A percentile compares a stretch with the other conserved stretches of the same genome.
Conservation (phyloP, 2,797 vertebrate genomes). For the Catharus ustulatus region DNA sequence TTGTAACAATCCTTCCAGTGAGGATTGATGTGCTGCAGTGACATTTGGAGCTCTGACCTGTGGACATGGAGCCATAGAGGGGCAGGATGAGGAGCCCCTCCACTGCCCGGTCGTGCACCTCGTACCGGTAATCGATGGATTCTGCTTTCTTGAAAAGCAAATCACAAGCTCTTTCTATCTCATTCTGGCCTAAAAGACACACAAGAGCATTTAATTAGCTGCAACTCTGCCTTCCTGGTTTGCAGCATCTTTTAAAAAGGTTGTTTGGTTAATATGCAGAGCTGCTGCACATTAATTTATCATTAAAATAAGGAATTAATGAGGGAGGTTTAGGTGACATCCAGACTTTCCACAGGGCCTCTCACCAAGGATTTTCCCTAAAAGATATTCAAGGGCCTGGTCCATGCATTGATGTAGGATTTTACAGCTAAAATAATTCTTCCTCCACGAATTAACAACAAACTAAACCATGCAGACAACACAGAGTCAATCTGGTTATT, state of each 20-base stretch:
- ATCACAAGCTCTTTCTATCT: conserved; percentile 94
- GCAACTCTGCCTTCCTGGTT: neutral
- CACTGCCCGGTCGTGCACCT: conserved; percentile 86
- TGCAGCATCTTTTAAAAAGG: neutral
- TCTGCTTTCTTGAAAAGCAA: conserved; percentile 91
- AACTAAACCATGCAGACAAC: fast-evolving
- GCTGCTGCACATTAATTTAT: neutral
- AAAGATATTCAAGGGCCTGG: neutral
- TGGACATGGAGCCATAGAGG: conserved; percentile 95
- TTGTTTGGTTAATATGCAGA: neutral
- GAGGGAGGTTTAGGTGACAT: neutral
- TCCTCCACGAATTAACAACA: neutral
- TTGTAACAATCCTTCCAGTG: neutral
- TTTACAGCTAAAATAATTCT: neutral
- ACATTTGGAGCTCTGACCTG: conserved; percentile 78
- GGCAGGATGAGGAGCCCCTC: conserved; percentile 96
- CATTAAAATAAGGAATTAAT: neutral
- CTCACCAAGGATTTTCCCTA: neutral
- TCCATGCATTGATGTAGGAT: fast-evolving
- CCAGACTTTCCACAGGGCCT: neutral
- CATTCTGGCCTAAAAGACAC: conserved; percentile 84
- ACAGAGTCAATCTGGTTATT: neutral
- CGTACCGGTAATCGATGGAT: conserved; percentile 89
- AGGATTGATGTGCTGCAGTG: neutral
- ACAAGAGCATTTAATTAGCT: neutral